Evolutionary conservation across 2,888 invertebrate genomes (phyloP).

Genomic region (Synergus laeviventris): DNA sequence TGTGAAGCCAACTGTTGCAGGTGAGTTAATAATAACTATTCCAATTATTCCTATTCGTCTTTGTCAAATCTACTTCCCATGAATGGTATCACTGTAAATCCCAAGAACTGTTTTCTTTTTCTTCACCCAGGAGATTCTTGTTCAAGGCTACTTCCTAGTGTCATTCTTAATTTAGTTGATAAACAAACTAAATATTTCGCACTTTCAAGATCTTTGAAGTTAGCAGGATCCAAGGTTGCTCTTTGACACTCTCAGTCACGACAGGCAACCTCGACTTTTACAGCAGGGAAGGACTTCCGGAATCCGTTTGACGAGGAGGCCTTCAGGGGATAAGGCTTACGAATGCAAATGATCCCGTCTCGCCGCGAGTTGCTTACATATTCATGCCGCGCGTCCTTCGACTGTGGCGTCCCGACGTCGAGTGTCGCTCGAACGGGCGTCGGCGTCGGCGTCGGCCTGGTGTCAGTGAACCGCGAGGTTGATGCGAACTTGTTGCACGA

Average conservation of each 20-base stretch:
- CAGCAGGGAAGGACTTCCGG: slow-evolving; percentile 34
- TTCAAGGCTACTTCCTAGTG: not conserved
- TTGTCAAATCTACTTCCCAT: not conserved
- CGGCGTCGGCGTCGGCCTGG: slow-evolving; percentile 61
- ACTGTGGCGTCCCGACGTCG: slow-evolving; percentile 73
- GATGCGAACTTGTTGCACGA: slow-evolving; percentile 66
- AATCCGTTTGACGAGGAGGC: slow-evolving; percentile 42
- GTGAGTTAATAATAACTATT: not conserved
- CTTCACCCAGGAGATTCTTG: not conserved
- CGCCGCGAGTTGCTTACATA: slow-evolving; percentile 58
- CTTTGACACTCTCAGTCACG: slow-evolving; percentile 1
- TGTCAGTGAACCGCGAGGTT: slow-evolving; percentile 72
- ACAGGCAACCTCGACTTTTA: not conserved
- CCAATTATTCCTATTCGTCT: not conserved
- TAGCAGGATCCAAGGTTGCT: slow-evolving; percentile 15
- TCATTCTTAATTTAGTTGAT: not conserved
- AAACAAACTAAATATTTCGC: not conserved
- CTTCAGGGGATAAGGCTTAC: slow-evolving; percentile 42
- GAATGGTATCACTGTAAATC: not conserved
- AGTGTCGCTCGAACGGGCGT: slow-evolving; percentile 66
- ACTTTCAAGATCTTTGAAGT: not conserved
- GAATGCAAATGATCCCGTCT: slow-evolving; percentile 55
- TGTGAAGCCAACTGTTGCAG: not conserved
- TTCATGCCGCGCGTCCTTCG: slow-evolving; percentile 72
- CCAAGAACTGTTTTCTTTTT: not conserved